These are phyloP conservation scores for Nemotelus pantherinus DNA, from an alignment of 2,888 invertebrate species.

Conservation along the genomic window DNA sequence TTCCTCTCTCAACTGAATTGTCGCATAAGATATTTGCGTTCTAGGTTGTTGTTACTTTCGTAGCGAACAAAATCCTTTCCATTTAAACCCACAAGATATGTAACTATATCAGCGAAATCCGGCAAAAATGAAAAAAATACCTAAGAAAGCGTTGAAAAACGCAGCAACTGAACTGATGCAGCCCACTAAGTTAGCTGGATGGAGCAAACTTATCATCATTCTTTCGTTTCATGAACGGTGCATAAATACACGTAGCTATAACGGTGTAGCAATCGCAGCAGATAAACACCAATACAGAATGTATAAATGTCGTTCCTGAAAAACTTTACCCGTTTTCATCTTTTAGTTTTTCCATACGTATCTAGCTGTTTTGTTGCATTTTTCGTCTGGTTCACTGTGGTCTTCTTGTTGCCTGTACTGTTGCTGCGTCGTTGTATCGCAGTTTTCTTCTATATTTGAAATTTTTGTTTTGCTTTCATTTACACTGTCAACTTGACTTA, in stretches of 20 bases:
- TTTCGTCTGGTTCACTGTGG: background rate
- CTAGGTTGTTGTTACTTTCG: background rate
- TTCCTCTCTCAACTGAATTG: background rate
- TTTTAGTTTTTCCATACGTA: too few species aligned
- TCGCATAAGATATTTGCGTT: background rate
- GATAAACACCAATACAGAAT: background rate
- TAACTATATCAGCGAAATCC: slow-evolving; percentile 22
- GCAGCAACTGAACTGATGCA: background rate
- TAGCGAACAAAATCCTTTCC: background rate
- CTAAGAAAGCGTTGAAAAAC: background rate
- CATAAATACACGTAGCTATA: background rate
- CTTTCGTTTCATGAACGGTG: background rate
- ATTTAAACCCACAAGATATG: slow-evolving; percentile 16
- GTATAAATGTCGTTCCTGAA: too few species aligned
- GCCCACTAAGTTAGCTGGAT: background rate
- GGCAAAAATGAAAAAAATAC: background rate
- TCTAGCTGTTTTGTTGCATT: too few species aligned
- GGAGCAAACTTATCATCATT: slow-evolving; percentile 37
- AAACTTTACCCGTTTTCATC: too few species aligned
- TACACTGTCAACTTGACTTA: slow-evolving; percentile 7
- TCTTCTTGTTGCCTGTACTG: background rate
- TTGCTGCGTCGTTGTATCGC: background rate
- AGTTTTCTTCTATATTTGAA: background rate
- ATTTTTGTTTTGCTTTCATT: background rate
- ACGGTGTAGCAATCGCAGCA: background rate